Percentiles rank a stretch among this genome's conserved stretches.
Conservation (phyloP, 1,140 invertebrate species). For the Akabosia matsudoensis region DNA sequence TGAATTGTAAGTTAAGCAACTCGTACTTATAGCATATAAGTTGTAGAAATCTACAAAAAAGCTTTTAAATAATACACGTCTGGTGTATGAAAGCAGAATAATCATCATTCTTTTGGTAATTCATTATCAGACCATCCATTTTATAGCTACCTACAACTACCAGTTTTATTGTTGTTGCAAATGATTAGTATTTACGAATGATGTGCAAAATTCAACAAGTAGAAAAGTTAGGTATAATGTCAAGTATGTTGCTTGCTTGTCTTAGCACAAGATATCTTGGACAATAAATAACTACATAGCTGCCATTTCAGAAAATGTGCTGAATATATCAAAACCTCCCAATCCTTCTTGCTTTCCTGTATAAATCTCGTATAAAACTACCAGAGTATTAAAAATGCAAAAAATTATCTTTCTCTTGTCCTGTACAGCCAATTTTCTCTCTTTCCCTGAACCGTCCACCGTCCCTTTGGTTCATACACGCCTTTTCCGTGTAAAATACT, state of each 20-base stretch:
- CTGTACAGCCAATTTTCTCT: background rate
- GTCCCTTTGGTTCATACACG: too few species aligned
- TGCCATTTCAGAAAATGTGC: background rate
- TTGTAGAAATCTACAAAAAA: background rate
- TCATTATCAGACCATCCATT: constrained; percentile 9
- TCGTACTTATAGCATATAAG: too few species aligned
- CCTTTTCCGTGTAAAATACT: too few species aligned
- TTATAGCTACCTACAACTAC: background rate
- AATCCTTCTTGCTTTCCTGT: background rate
- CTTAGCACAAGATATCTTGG: too few species aligned
- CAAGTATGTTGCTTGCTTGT: too few species aligned
- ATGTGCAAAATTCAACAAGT: background rate
- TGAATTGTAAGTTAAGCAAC: too few species aligned
- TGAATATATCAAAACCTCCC: background rate
- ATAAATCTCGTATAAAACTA: background rate
- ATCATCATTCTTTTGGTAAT: constrained; percentile 15
- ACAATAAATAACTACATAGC: background rate
- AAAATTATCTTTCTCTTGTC: background rate
- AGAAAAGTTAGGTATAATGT: background rate
- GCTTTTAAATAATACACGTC: background rate
- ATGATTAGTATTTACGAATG: too few species aligned
- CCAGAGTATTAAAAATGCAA: background rate
- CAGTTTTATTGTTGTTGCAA: background rate
- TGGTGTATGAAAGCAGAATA: constrained; percentile 10
- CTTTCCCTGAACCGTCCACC: background rate